Percentiles rank a stretch among this genome's conserved stretches.
Evolutionary conservation across 2,888 invertebrate genomes (phyloP).

Genomic region (Crematogaster levior): DNA sequence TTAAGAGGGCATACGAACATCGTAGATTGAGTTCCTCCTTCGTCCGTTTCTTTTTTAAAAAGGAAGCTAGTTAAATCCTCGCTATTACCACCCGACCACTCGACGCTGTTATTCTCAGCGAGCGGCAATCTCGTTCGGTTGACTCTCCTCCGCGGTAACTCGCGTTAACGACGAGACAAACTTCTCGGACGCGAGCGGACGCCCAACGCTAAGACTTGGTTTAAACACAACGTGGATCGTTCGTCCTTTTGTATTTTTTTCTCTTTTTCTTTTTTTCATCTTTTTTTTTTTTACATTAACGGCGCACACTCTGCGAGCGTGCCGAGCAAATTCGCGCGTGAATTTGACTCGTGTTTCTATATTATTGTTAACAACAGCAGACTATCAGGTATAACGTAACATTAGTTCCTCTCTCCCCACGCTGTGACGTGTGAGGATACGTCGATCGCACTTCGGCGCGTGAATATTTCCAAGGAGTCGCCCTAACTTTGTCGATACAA

Average conservation of each 20-base stretch:
- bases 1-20: background rate
- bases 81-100: background rate
- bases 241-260: conserved; percentile 11
- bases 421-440: conserved; percentile 73
- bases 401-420: conserved; percentile 54
- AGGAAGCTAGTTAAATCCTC: background rate
- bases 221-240: conserved; percentile 43
- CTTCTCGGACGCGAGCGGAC: conserved; percentile 6
- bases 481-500: conserved; percentile 76
- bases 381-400: conserved; percentile 78
- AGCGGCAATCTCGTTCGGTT: background rate
- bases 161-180: background rate
- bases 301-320: conserved; percentile 48
- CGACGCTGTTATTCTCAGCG: no score
- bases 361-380: conserved; percentile 83
- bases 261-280: background rate
- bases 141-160: background rate
- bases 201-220: conserved; percentile 19
- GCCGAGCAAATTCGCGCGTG: conserved; percentile 64
- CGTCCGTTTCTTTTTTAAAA: background rate
- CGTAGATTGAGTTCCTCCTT: background rate
- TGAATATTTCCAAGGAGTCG: conserved; percentile 71
- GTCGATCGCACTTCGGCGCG: conserved; percentile 80
- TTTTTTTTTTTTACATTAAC: conserved; percentile 40
- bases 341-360: conserved; percentile 64